Evolutionary conservation across 2,888 invertebrate species (phyloP), one percentile per base, ranked within the genome.

Genomic region (Orthosia incerta): DNA sequence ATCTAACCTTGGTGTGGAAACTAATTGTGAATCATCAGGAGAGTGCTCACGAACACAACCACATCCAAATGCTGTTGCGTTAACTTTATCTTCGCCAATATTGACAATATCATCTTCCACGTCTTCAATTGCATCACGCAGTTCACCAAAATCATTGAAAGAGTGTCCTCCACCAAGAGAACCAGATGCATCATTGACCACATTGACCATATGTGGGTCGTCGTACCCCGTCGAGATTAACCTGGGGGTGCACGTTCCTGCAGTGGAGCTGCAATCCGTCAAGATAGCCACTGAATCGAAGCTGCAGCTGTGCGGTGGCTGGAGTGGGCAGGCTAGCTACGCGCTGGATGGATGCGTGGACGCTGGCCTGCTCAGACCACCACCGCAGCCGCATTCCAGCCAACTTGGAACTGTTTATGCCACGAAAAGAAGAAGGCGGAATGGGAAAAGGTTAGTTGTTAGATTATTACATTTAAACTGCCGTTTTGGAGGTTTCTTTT

Each of bases 331-430:
- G 90, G 91, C 90, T 87, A 92, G 93, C 91, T 95, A 95, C 95
- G 95, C 95, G 88, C 92, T 94, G 84, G 99, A 94, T 98, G 98
- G 92, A 97, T 97, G 91, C 97, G 97, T 96, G 98, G 98, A 97
- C 98, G 98, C 91, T 97, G 98, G 93, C 89, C 91, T 95, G 93
- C 95, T 91, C 98, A 98, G 91, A 98, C 98, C 94, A 98, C 97
- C 92, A 98, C 98, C 96, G 91, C 98, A 98, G 85, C 97, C 97
- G 89, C 97, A 97, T 93, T 95, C 97, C 74, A 99, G 98, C 97
- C 99, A 99, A 94, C 97, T 99, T 91, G 99, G 99, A 88, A 99
- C 99, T 90, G 99, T 99, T 91, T 99, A 99, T 96, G 99, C 99
- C 89, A 99, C 99, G 89, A 99, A 99, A 96, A 97, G 99, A 92